A percentile compares a stretch with the other conserved stretches of the same genome.
These are phyloP conservation scores for Diacarnus erythraeanus DNA, from an alignment of 37 sponge, comb jelly and placozoan genomes.

Conservation along the genomic window DNA sequence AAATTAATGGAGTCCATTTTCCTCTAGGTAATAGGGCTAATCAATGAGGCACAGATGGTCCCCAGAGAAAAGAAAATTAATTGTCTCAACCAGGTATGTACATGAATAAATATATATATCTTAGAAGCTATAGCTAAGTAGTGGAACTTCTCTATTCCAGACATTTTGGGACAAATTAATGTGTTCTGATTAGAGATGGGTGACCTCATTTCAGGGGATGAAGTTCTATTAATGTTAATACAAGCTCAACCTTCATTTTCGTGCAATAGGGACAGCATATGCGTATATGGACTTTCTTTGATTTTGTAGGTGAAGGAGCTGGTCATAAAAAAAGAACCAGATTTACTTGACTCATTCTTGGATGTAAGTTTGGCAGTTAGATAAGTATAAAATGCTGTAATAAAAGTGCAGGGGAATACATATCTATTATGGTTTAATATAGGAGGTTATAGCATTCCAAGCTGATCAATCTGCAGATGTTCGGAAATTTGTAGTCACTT, in stretches of 20 bases:
- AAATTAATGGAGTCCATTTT: neutral
- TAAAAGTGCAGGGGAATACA: neutral
- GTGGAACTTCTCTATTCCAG: too few relatives aligned
- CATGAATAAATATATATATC: neutral
- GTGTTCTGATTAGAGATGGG: too few relatives aligned
- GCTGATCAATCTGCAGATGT: conserved; percentile 79
- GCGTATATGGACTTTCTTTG: neutral
- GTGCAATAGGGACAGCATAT: too few relatives aligned
- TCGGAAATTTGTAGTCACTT: conserved; percentile 83
- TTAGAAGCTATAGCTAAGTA: too few relatives aligned
- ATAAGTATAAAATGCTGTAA: neutral
- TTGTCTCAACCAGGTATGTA: conserved; percentile 66
- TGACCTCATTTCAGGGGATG: too few relatives aligned
- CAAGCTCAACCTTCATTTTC: too few relatives aligned
- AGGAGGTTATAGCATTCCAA: conserved; percentile 92
- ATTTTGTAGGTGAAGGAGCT: conserved; percentile 83
- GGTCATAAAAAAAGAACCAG: conserved; percentile 85
- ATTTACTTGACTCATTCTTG: conserved; percentile 84
- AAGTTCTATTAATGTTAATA: too few relatives aligned
- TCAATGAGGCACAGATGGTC: conserved; percentile 78
- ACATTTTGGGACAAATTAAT: too few relatives aligned
- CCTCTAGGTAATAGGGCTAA: conserved; percentile 62
- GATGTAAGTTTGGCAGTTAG: conserved; percentile 55
- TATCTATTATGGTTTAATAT: neutral
- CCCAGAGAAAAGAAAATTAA: conserved; percentile 65